Conservation (phyloP, 2,888 invertebrate species). For the Cantharis lateralis region DNA sequence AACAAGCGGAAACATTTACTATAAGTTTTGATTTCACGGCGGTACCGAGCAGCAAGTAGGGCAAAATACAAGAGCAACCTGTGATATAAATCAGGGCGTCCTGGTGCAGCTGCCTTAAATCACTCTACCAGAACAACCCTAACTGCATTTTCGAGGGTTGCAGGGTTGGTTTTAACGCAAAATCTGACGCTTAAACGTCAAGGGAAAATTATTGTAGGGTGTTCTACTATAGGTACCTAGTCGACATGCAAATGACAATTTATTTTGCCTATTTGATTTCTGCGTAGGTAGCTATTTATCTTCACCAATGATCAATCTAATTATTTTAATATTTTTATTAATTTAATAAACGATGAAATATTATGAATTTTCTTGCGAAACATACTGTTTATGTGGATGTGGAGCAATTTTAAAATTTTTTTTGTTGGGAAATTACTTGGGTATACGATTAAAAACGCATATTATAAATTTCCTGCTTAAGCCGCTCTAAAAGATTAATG, state of each 20-base stretch:
- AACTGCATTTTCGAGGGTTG: conserved; percentile 37
- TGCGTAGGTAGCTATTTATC: background rate
- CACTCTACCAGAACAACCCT: conserved; percentile 56
- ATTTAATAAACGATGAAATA: background rate
- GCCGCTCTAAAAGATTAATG: background rate
- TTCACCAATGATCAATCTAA: background rate
- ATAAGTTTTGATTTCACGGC: conserved; percentile 42
- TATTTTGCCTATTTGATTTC: background rate
- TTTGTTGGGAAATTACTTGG: background rate
- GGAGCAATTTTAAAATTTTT: background rate
- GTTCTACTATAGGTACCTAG: background rate
- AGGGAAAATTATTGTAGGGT: background rate
- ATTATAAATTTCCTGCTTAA: background rate
- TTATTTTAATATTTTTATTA: background rate
- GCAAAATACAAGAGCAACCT: conserved; percentile 43
- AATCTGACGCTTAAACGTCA: conserved; percentile 7
- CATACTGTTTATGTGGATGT: background rate
- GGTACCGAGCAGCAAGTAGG: conserved; percentile 38
- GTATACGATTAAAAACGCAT: background rate
- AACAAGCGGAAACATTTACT: conserved; percentile 32
- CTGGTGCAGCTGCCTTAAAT: conserved; percentile 54
- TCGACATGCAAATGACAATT: background rate
- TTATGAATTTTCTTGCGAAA: background rate
- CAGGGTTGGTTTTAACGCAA: conserved; percentile 36
- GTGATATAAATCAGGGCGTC: conserved; percentile 50